Percentiles rank a stretch among this genome's conserved stretches.
Evolutionary conservation across 2,888 invertebrate genomes (phyloP).

Genomic region (Hemistola chrysoprasaria): DNA sequence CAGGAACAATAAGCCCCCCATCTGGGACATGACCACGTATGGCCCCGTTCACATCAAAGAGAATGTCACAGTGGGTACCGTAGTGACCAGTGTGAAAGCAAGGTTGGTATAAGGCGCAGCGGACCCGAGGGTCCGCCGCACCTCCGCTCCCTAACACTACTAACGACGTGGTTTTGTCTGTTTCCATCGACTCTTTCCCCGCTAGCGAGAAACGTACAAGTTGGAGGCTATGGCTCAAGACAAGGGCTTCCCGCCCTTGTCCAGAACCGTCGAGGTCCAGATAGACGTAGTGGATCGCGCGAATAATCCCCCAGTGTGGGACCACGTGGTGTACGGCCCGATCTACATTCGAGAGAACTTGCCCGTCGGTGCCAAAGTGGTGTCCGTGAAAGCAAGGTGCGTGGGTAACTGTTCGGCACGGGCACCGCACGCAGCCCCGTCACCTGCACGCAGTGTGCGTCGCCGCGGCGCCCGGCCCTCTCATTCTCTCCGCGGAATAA

Average conservation of each 20-base stretch:
- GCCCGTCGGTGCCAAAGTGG: constrained; percentile 98
- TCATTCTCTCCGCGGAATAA: constrained; percentile 13
- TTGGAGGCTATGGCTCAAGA: constrained; percentile 99
- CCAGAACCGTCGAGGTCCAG: constrained; percentile 98
- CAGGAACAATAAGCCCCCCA: constrained; percentile 98
- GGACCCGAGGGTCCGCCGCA: constrained; percentile 75
- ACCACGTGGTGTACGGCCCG: constrained; percentile 97
- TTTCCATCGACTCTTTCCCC: constrained; percentile 84
- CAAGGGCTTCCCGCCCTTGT: constrained; percentile 97
- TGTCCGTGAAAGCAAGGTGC: constrained; percentile 99
- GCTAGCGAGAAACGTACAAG: constrained; percentile 98
- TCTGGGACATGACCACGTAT: constrained; percentile 97
- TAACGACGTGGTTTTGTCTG: constrained; percentile 86
- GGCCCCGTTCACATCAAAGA: constrained; percentile 99
- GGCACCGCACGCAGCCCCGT: constrained; percentile 85
- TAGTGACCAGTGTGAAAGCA: constrained; percentile 99
- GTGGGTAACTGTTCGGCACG: constrained; percentile 83
- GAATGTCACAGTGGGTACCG: constrained; percentile 99
- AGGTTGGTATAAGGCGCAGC: constrained; percentile 92
- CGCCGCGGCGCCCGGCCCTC: constrained; percentile 39
- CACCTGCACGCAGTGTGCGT: constrained; percentile 73
- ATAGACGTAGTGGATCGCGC: constrained; percentile 99
- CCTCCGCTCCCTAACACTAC: constrained; percentile 83
- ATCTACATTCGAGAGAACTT: constrained; percentile 99
- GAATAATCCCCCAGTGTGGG: constrained; percentile 99